phyloP scores from a whole-genome alignment of 2,888 invertebrate genomes.

The Camponotus fellah region DNA sequence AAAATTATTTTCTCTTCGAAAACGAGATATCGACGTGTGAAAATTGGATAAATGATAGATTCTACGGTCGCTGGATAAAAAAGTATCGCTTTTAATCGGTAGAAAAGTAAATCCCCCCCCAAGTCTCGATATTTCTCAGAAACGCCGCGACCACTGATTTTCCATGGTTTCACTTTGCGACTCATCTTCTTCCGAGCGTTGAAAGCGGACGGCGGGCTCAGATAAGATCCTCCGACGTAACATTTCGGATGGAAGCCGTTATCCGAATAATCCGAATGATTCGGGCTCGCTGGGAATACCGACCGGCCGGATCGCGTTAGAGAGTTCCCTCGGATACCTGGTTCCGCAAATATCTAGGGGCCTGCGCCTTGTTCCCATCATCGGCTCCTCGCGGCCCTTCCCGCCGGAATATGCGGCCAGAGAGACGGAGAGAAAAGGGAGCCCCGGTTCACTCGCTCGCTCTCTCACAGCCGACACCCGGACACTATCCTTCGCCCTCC shows the following conservation, averaged over 20 bases:
- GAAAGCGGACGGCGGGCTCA: neutral
- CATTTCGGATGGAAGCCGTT: neutral
- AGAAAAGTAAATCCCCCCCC: neutral
- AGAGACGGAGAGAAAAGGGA: constrained; percentile 5
- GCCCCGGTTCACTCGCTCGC: neutral
- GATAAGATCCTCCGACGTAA: neutral
- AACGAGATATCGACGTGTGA: neutral
- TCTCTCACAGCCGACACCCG: constrained; percentile 35
- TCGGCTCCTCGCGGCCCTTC: constrained; percentile 49
- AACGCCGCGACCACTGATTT: neutral
- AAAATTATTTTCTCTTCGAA: neutral
- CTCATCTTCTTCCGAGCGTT: neutral
- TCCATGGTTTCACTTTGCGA: neutral
- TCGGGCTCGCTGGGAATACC: constrained; percentile 26
- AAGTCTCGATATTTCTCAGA: too few relatives aligned
- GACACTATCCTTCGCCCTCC: constrained; percentile 20
- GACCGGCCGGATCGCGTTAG: neutral
- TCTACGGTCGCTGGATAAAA: neutral
- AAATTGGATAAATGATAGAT: neutral
- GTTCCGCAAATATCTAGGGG: constrained; percentile 53
- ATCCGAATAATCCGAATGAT: constrained; percentile 32
- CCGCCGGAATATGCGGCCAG: constrained; percentile 11
- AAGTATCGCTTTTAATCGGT: neutral
- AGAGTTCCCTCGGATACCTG: constrained; percentile 35
- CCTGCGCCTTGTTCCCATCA: constrained; percentile 46